phyloP scores from a whole-genome alignment of 1,140 invertebrate species.

The Gonatopus flavifemur region DNA sequence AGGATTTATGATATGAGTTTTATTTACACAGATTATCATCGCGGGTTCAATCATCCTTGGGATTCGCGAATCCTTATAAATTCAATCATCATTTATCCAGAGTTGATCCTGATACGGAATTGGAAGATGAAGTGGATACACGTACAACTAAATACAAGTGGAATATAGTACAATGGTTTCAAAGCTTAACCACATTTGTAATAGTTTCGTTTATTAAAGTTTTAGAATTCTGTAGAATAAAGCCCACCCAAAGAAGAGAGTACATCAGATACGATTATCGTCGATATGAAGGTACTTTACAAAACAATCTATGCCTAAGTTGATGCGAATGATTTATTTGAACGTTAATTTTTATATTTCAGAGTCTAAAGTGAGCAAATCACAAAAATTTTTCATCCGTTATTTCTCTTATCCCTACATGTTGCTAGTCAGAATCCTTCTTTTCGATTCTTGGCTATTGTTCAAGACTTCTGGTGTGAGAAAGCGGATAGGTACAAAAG shows the following conservation, averaged over 20 bases:
- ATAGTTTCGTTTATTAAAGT: constrained; percentile 25
- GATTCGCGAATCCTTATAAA: constrained; percentile 8
- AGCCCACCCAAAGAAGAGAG: constrained; percentile 25
- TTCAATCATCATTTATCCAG: constrained; percentile 14
- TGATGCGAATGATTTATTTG: no score
- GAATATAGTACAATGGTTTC: constrained; percentile 25
- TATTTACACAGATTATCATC: constrained; percentile 23
- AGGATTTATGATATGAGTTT: no score
- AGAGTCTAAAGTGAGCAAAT: constrained; percentile 41
- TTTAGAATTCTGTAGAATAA: constrained; percentile 32
- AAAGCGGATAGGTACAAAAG: constrained; percentile 25
- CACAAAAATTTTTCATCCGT: constrained; percentile 26
- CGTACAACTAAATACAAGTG: constrained; percentile 14
- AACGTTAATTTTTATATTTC: no score
- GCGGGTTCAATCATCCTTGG: constrained; percentile 6
- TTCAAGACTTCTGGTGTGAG: constrained; percentile 38
- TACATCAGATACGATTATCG: constrained; percentile 29
- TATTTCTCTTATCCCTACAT: constrained; percentile 43
- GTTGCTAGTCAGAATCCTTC: constrained; percentile 37
- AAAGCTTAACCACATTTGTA: constrained; percentile 20
- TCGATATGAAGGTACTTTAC: constrained; percentile 38
- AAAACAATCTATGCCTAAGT: no score
- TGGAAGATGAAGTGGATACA: constrained; percentile 30
- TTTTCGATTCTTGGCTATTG: constrained; percentile 50
- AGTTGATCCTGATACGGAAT: constrained; percentile 43